A percentile compares a stretch with the other conserved stretches of the same genome.
phyloP scores from a whole-genome alignment of 2,797 vertebrate genomes.

The Psittacula derbiana region DNA sequence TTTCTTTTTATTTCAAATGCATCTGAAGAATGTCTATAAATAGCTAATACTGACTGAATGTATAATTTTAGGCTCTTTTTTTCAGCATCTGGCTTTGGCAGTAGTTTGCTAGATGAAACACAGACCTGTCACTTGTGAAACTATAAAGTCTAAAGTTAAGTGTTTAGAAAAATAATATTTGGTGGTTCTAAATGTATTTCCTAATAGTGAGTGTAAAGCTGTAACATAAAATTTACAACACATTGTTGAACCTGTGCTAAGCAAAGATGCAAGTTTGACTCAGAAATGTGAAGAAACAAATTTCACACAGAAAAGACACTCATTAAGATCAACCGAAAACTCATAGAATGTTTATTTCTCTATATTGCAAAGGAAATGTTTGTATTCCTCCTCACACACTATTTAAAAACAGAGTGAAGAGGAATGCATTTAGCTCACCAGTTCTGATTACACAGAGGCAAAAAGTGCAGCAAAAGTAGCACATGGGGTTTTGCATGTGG shows the following conservation, averaged over 20 bases:
- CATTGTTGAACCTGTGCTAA: not conserved
- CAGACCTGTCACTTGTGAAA: not conserved
- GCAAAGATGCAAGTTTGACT: not conserved
- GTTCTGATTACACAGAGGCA: not conserved
- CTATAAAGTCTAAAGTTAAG: not conserved
- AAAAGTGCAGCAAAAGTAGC: not conserved
- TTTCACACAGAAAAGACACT: not conserved
- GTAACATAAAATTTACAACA: not conserved
- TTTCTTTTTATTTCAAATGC: constrained; percentile 28
- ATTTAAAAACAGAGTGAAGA: not conserved
- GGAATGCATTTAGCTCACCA: not conserved
- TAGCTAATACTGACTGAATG: not conserved
- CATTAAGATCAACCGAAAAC: not conserved
- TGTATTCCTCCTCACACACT: not conserved
- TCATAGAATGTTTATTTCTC: not conserved
- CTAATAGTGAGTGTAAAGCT: not conserved
- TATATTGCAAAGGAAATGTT: not conserved
- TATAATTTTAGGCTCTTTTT: constrained; percentile 24
- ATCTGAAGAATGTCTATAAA: constrained; percentile 55
- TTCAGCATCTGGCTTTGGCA: constrained; percentile 39
- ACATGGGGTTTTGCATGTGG: not conserved
- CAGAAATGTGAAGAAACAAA: not conserved
- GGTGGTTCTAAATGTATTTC: not conserved
- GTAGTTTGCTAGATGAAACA: constrained; percentile 39
- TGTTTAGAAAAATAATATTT: constrained; percentile 25